Evolutionary conservation across 2,113 vertebrate species (phyloP).

Genomic region (Neopipo cinnamomea): DNA sequence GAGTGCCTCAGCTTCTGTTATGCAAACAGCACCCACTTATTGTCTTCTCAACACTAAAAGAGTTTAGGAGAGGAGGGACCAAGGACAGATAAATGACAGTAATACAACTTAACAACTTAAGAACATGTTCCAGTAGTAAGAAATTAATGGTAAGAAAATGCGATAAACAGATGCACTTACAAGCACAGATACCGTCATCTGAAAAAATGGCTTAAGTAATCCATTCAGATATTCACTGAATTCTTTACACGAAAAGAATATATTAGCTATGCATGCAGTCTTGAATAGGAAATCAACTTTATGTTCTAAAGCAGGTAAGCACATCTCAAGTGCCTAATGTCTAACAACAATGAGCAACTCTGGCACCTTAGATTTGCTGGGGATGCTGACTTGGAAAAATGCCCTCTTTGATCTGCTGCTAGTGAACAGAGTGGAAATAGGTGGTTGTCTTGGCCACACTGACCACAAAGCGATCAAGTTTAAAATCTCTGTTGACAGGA

Average conservation of each 20-base stretch:
- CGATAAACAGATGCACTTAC: not conserved
- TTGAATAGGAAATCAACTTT: not conserved
- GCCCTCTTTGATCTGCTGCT: not conserved
- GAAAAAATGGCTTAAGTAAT: not conserved
- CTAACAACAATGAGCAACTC: not conserved
- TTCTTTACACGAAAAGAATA: not conserved
- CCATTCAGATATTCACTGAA: not conserved
- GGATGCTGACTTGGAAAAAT: not conserved
- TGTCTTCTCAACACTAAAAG: not conserved
- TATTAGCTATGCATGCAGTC: not conserved
- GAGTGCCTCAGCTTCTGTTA: not conserved
- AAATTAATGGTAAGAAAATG: not conserved
- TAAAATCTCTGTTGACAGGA: not conserved
- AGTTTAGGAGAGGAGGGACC: not conserved
- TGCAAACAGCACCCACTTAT: not conserved
- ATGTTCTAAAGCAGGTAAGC: not conserved
- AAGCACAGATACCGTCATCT: not conserved
- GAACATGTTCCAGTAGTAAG: not conserved
- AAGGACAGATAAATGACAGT: not conserved
- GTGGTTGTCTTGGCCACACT: not conserved
- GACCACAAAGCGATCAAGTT: not conserved
- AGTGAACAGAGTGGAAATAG: not conserved
- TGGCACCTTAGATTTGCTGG: not conserved
- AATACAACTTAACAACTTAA: not conserved
- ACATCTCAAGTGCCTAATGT: not conserved